Conservation (phyloP, 2,113 vertebrate species). For the Ramphastos sulfuratus region DNA sequence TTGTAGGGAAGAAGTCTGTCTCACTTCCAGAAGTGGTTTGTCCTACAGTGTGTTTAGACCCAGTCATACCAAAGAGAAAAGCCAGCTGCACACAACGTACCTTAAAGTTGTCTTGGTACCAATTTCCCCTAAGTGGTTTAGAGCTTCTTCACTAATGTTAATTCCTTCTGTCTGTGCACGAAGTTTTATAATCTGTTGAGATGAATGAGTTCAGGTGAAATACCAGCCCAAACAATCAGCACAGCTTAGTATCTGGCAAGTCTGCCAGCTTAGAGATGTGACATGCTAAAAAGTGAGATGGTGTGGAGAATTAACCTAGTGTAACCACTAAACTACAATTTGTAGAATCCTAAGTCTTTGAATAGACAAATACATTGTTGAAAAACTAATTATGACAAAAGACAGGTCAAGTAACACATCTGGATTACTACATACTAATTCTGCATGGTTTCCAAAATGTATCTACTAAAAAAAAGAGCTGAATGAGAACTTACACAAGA, state of each 20-base stretch:
- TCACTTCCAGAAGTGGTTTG: background rate
- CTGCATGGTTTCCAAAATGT: background rate
- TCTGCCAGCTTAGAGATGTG: background rate
- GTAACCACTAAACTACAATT: background rate
- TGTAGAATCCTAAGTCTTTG: background rate
- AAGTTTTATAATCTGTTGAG: constrained; percentile 93
- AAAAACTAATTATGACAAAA: background rate
- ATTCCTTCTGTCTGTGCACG: constrained; percentile 95
- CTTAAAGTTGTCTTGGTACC: constrained; percentile 96
- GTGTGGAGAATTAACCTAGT: background rate
- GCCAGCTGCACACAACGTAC: constrained; percentile 63
- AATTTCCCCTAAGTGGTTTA: constrained; percentile 92
- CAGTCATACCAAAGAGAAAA: background rate
- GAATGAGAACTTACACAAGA: background rate
- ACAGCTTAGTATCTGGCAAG: background rate
- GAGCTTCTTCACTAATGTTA: constrained; percentile 90
- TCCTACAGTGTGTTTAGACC: background rate
- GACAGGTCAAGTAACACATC: background rate
- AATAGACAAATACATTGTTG: background rate
- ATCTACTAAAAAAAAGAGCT: background rate
- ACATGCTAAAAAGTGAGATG: background rate
- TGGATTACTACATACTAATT: background rate
- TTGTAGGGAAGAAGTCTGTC: background rate
- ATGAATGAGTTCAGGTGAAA: background rate
- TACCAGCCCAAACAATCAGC: background rate